A percentile compares a stretch with the other conserved stretches of the same genome.
phyloP scores from a whole-genome alignment of 2,888 invertebrate species.

The Drosophila affinis region DNA sequence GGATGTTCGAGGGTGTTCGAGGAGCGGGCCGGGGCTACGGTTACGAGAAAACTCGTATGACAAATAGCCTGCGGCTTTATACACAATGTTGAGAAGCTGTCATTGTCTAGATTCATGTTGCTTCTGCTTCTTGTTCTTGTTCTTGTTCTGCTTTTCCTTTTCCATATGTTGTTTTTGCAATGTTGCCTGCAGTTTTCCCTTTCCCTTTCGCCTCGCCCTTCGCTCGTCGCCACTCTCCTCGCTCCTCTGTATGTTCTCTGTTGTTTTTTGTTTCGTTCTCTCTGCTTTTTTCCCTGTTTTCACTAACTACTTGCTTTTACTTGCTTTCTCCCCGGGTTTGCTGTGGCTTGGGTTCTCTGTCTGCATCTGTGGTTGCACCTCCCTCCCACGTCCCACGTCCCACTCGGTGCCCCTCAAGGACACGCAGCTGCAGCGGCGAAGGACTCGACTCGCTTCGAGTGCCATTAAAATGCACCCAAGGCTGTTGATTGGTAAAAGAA shows the following conservation, averaged over 20 bases:
- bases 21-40: conserved; percentile 31
- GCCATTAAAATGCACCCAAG: conserved; percentile 73
- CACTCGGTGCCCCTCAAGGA: conserved; percentile 49
- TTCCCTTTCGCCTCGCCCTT: background rate
- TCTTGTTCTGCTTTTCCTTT: conserved; percentile 33
- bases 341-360: conserved; percentile 47
- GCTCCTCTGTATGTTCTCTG: conserved; percentile 35
- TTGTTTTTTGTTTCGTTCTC: conserved; percentile 31
- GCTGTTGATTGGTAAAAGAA: conserved; percentile 74
- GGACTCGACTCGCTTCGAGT: conserved; percentile 62
- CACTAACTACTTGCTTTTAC: conserved; percentile 62
- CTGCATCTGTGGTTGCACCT: conserved; percentile 1
- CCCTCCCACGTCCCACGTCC: background rate
- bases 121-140: conserved; percentile 39
- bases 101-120: conserved; percentile 72
- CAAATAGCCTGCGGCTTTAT: conserved; percentile 74
- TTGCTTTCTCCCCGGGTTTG: conserved; percentile 32
- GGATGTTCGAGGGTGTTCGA: background rate
- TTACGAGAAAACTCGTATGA: conserved; percentile 65
- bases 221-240: background rate
- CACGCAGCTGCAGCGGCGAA: conserved; percentile 53
- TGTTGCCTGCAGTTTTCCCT: conserved; percentile 47
- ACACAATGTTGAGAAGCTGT: conserved; percentile 73
- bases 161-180: conserved; percentile 38
- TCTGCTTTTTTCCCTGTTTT: conserved; percentile 51